Percentiles rank a stretch among this genome's conserved stretches.
Evolutionary conservation across 1,140 invertebrate genomes (phyloP).

Genomic region (Procambarus virginalis): DNA sequence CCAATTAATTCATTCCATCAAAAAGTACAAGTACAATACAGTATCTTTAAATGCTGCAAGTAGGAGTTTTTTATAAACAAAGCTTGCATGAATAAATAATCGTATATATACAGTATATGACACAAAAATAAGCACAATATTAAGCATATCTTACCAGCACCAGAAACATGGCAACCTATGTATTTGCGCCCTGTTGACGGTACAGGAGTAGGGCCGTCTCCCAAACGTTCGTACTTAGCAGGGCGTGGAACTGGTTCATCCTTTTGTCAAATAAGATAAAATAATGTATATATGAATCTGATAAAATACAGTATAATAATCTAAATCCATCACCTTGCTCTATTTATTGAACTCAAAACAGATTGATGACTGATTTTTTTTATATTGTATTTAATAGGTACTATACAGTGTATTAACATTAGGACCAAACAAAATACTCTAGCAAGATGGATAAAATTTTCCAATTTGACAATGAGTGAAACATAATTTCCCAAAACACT

Average conservation of each 20-base stretch:
- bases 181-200: slow-evolving; percentile 53
- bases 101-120: not conserved
- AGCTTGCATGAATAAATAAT: not conserved
- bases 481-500: too few species aligned
- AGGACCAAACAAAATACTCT: too few species aligned
- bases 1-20: too few species aligned
- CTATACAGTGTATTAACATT: too few species aligned
- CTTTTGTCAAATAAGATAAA: not conserved
- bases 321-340: too few species aligned
- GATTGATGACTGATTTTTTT: too few species aligned
- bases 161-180: slow-evolving; percentile 56
- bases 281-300: not conserved
- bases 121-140: not conserved
- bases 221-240: slow-evolving; percentile 43
- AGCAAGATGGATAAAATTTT: too few species aligned
- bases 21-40: too few species aligned
- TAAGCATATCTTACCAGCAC: slow-evolving; percentile 32
- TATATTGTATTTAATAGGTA: too few species aligned
- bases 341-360: too few species aligned
- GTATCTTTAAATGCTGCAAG: not conserved
- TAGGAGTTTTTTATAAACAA: not conserved
- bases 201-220: slow-evolving; percentile 40
- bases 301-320: too few species aligned
- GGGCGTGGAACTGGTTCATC: slow-evolving; percentile 50
- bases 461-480: too few species aligned